phyloP scores from a whole-genome alignment of 2,113 vertebrate genomes.

The Apteryx owenii region DNA sequence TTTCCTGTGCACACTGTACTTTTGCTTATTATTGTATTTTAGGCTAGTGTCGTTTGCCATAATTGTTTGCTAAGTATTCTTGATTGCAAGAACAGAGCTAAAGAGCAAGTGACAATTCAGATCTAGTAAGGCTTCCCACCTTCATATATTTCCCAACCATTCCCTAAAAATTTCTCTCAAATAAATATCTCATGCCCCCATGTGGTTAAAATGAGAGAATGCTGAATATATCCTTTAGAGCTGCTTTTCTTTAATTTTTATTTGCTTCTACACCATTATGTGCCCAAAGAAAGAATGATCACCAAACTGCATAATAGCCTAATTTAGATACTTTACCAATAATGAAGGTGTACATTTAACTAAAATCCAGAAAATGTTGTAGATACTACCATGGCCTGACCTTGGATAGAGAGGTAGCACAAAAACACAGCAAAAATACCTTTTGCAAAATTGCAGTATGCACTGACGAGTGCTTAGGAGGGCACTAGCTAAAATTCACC shows the following conservation, averaged over 20 bases:
- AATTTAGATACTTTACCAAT: not conserved
- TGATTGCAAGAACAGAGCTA: not conserved
- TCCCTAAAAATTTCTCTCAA: conserved; percentile 1
- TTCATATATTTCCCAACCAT: fast-evolving
- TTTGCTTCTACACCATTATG: not conserved
- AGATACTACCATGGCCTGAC: not conserved
- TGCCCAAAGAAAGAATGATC: not conserved
- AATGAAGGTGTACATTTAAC: not conserved
- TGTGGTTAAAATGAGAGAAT: conserved; percentile 63
- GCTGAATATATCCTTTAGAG: not conserved
- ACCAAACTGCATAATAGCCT: not conserved
- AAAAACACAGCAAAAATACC: not conserved
- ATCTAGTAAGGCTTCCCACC: not conserved
- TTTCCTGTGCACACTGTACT: not conserved
- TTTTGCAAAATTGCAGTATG: not conserved
- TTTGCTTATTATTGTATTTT: not conserved
- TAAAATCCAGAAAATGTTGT: not conserved
- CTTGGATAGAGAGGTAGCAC: not conserved
- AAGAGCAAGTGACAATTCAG: not conserved
- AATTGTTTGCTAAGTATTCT: not conserved
- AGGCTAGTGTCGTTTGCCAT: not conserved
- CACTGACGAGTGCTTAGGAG: not conserved
- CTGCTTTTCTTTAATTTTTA: not conserved
- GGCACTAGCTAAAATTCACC: not conserved
- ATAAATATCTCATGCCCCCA: conserved; percentile 74